phyloP scores from a whole-genome alignment of 2,113 vertebrate genomes.

The Psammodynastes pulverulentus region DNA sequence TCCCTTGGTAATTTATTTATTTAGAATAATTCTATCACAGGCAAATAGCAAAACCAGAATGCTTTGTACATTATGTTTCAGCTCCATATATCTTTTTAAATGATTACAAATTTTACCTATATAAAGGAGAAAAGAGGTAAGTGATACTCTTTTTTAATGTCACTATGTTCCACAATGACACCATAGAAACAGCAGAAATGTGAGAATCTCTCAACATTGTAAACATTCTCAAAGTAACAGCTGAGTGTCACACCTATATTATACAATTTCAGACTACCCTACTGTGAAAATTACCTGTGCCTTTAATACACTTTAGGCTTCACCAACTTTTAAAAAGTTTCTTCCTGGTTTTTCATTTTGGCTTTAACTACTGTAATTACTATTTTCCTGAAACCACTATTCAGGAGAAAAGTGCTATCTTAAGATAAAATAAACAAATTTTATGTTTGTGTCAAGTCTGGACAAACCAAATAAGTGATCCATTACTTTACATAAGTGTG shows the following conservation, averaged over 20 bases:
- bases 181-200: slow-evolving; percentile 21
- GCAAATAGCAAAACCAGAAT: not conserved
- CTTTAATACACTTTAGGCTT: slow-evolving; percentile 5
- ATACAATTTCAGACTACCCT: slow-evolving; percentile 16
- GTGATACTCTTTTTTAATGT: not conserved
- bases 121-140: not conserved
- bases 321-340: not conserved
- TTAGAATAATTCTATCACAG: not conserved
- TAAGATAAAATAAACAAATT: not conserved
- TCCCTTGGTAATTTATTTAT: not conserved
- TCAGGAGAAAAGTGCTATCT: not conserved
- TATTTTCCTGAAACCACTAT: not conserved
- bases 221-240: slow-evolving; percentile 52
- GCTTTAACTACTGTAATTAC: not conserved
- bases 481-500: not conserved
- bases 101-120: not conserved
- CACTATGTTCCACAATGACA: slow-evolving; percentile 13
- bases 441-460: not conserved
- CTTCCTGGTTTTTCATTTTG: not conserved
- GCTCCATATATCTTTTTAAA: not conserved
- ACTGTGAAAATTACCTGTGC: slow-evolving; percentile 29
- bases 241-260: slow-evolving; percentile 48
- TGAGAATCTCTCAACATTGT: slow-evolving; percentile 44
- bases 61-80: not conserved
- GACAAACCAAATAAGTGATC: not conserved